phyloP scores from a whole-genome alignment of 2,113 vertebrate genomes.

The Agapornis roseicollis region DNA sequence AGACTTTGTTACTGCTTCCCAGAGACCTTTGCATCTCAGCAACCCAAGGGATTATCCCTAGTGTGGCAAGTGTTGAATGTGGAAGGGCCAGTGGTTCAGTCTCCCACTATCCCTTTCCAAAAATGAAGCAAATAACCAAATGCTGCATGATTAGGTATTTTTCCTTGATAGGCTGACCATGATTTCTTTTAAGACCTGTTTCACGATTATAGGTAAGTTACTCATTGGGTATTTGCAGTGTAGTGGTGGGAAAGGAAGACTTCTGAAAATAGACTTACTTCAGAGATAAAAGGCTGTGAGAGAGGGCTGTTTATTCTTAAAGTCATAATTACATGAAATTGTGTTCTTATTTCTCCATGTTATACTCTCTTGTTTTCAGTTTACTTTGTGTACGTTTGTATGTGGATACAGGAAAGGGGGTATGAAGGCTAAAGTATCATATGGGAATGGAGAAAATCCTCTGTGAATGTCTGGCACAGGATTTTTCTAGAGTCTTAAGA shows the following conservation, averaged over 20 bases:
- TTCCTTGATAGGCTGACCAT: background rate
- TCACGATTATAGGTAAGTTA: background rate
- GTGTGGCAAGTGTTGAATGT: background rate
- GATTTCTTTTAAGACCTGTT: background rate
- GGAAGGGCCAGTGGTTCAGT: background rate
- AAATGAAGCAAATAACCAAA: background rate
- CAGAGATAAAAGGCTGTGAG: background rate
- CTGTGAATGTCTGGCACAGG: background rate
- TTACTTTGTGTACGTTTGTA: background rate
- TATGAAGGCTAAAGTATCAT: background rate
- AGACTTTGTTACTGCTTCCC: constrained; percentile 55
- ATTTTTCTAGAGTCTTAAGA: background rate
- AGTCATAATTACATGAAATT: background rate
- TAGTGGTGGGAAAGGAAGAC: background rate
- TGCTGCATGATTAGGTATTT: background rate
- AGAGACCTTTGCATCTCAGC: constrained; percentile 40
- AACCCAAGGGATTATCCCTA: background rate
- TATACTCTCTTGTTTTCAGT: background rate
- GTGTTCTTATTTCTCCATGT: background rate
- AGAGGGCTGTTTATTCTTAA: background rate
- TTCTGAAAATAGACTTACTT: background rate
- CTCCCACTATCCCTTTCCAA: background rate
- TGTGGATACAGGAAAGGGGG: background rate
- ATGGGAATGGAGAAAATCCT: background rate
- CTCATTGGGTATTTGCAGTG: background rate